These are phyloP conservation scores for Gobionotothen gibberifrons DNA, from an alignment of 2,797 vertebrate species.

Conservation along the genomic window DNA sequence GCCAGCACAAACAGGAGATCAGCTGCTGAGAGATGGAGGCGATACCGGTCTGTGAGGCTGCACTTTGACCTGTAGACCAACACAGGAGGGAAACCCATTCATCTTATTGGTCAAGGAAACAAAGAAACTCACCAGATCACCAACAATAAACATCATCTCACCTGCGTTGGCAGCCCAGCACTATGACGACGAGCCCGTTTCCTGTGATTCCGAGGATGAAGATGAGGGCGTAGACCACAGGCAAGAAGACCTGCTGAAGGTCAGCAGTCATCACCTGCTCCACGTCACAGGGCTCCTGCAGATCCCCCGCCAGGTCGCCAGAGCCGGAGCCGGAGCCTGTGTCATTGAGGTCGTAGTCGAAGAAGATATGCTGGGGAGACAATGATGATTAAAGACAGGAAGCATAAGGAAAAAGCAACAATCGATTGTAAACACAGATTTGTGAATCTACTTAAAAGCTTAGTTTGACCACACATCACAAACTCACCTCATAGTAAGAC, in stretches of 20 bases:
- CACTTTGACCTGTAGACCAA: constrained; percentile 84
- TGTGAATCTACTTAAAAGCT: neutral
- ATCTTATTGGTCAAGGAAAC: accelerated
- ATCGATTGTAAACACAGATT: neutral
- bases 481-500: constrained; percentile 84
- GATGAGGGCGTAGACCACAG: constrained; percentile 93
- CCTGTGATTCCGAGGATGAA: constrained; percentile 94
- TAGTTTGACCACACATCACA: neutral
- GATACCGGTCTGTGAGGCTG: constrained; percentile 95
- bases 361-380: constrained; percentile 70
- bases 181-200: constrained; percentile 95
- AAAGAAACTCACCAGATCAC: neutral
- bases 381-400: neutral
- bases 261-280: constrained; percentile 84
- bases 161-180: constrained; percentile 96
- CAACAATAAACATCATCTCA: constrained; percentile 37
- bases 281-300: constrained; percentile 86
- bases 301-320: constrained; percentile 83
- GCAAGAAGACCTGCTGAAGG: constrained; percentile 91
- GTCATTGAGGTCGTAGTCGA: constrained; percentile 76
- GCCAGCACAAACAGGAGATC: constrained; percentile 97
- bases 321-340: constrained; percentile 86
- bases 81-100: neutral
- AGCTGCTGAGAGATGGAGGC: constrained; percentile 94
- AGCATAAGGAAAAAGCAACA: neutral